These are phyloP conservation scores for Rhamphomyia laevipes DNA, from an alignment of 2,888 invertebrate species.

Conservation along the genomic window DNA sequence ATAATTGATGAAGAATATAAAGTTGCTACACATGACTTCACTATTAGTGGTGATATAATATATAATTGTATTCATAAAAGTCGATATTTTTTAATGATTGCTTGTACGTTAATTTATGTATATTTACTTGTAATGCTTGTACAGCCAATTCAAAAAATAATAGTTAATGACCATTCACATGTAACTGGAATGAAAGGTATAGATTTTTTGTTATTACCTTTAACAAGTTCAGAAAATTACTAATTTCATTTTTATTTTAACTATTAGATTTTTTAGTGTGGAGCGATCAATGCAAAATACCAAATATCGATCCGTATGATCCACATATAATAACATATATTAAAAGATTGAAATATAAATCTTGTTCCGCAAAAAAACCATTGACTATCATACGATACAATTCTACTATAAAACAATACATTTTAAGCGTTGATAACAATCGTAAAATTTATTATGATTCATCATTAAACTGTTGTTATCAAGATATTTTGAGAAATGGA, in stretches of 20 bases:
- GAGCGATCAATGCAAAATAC: constrained; percentile 51
- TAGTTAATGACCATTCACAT: too few relatives aligned
- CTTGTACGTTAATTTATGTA: too few relatives aligned
- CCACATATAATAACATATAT: constrained; percentile 42
- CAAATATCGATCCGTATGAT: constrained; percentile 48
- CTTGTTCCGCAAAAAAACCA: constrained; percentile 37
- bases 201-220: too few relatives aligned
- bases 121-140: too few relatives aligned
- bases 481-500: constrained; percentile 26
- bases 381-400: constrained; percentile 28
- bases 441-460: constrained; percentile 15
- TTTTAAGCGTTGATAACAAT: constrained; percentile 24
- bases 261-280: constrained; percentile 37
- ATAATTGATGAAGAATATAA: too few relatives aligned
- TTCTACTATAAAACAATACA: constrained; percentile 21
- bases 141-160: too few relatives aligned
- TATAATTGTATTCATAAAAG: too few relatives aligned
- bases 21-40: too few relatives aligned
- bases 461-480: constrained; percentile 30
- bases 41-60: too few relatives aligned
- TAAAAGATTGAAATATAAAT: constrained; percentile 41
- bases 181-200: too few relatives aligned
- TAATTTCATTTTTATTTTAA: constrained; percentile 12
- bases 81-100: too few relatives aligned
- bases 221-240: constrained; percentile 1